A percentile compares a stretch with the other conserved stretches of the same genome.
Evolutionary conservation across 2,888 invertebrate species (phyloP).

Genomic region (Ferrisia virgata): DNA sequence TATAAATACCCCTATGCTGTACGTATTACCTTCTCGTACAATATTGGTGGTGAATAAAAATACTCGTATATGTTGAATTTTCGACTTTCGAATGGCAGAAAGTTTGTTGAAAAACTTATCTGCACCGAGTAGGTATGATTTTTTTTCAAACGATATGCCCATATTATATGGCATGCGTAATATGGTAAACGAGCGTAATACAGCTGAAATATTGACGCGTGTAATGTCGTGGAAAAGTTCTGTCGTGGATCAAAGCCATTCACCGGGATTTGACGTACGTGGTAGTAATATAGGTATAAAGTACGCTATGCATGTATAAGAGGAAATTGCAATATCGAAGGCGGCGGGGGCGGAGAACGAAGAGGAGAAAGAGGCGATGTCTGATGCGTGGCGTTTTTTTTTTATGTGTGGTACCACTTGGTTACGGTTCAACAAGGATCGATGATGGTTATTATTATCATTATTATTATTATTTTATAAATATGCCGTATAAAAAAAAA

Average conservation of each 20-base stretch:
- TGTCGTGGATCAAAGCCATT: conserved; percentile 13
- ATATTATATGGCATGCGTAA: neutral
- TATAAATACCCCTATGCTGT: no score
- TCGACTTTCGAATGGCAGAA: no score
- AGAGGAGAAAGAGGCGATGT: neutral
- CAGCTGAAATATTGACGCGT: neutral
- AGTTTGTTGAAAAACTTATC: no score
- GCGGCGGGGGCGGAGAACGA: neutral
- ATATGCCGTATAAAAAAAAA: neutral
- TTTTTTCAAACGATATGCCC: neutral
- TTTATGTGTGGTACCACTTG: neutral
- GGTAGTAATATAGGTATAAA: neutral
- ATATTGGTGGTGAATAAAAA: no score
- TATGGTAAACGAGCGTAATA: no score
- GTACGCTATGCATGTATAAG: no score
- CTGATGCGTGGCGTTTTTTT: neutral
- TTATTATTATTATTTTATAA: neutral
- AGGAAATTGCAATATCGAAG: neutral
- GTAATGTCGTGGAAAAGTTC: neutral
- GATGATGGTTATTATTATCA: neutral
- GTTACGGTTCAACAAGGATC: conserved; percentile 9
- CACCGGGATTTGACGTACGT: neutral
- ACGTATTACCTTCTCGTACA: no score
- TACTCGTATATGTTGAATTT: no score
- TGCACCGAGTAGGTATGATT: no score